These are phyloP conservation scores for Myzus persicae DNA, from an alignment of 1,140 invertebrate genomes.

Conservation along the genomic window DNA sequence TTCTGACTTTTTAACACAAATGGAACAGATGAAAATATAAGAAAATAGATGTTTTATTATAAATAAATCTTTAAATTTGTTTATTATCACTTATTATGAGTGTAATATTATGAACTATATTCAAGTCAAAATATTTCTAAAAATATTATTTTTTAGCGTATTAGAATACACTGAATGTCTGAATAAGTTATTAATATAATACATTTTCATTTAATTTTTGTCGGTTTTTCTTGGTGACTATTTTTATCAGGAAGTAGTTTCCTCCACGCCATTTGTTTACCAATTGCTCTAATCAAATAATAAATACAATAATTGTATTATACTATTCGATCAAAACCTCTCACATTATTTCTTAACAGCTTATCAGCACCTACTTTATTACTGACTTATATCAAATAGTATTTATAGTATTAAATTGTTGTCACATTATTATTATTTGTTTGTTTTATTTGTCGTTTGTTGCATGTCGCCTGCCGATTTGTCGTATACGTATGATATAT, in stretches of 20 bases:
- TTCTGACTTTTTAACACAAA: too few relatives aligned
- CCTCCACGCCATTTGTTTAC: not conserved
- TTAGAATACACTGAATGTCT: too few relatives aligned
- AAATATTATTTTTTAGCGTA: not conserved
- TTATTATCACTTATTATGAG: not conserved
- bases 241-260: too few relatives aligned
- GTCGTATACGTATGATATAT: not conserved
- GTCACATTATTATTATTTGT: not conserved
- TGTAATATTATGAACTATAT: not conserved
- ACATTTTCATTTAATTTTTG: not conserved
- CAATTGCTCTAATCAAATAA: not conserved
- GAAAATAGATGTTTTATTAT: too few relatives aligned
- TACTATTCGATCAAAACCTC: not conserved
- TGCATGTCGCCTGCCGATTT: not conserved
- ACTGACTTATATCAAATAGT: not conserved
- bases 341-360: not conserved
- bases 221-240: too few relatives aligned
- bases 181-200: too few relatives aligned
- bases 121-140: not conserved
- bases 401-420: not conserved
- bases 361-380: not conserved
- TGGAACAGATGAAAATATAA: too few relatives aligned
- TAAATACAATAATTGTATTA: not conserved
- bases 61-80: too few relatives aligned
- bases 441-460: slow-evolving; percentile 17